These are phyloP conservation scores for Siniperca knerii DNA, from an alignment of 2,113 vertebrate genomes.

Conservation along the genomic window DNA sequence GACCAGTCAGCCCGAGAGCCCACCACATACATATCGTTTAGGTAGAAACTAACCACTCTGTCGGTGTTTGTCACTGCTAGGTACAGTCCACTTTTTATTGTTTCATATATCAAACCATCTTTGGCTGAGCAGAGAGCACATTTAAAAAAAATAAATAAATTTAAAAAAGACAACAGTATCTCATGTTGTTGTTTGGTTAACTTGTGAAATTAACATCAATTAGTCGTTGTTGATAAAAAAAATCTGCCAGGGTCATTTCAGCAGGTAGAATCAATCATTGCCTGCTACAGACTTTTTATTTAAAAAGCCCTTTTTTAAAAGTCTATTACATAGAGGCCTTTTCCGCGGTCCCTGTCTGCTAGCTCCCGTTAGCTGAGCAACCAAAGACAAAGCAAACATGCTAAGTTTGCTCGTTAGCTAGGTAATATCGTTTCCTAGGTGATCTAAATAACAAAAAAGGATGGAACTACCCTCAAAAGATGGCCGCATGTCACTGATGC, in stretches of 20 bases:
- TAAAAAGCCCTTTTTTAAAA: neutral
- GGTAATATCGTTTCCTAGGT: no score
- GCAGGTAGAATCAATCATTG: no score
- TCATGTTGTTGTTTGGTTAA: neutral
- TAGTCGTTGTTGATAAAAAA: no score
- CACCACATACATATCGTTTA: neutral
- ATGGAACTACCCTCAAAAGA: neutral
- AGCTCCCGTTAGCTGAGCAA: no score
- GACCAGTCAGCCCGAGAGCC: neutral
- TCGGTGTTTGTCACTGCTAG: neutral
- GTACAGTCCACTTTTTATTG: neutral
- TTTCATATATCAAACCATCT: neutral
- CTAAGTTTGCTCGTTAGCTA: no score
- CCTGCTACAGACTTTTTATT: no score
- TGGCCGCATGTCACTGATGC: neutral
- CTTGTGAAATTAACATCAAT: neutral
- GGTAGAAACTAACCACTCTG: neutral
- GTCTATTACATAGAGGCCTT: neutral
- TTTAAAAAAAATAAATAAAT: no score
- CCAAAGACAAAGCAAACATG: no score
- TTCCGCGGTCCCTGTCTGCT: neutral
- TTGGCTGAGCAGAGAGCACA: neutral
- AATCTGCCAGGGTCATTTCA: neutral
- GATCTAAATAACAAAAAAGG: no score
- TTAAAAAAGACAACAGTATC: no score